Conservation (phyloP, 2,113 vertebrate species). For the Indicator maculatus region DNA sequence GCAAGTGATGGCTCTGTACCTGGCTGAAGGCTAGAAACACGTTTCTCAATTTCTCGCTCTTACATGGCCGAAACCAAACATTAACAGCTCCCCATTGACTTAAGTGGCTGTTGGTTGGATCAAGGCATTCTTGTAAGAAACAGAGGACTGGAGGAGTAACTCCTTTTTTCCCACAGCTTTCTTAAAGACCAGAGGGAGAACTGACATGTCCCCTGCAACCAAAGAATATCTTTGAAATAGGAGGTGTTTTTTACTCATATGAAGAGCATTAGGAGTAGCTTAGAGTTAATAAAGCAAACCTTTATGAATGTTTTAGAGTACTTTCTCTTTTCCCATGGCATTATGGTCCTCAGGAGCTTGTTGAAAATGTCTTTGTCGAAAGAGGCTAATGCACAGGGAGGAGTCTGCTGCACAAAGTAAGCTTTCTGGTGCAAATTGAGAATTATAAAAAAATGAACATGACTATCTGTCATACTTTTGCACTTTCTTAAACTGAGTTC, state of each 20-base stretch:
- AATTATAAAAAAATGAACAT: neutral
- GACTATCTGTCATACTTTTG: neutral
- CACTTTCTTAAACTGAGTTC: neutral
- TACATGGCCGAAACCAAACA: neutral
- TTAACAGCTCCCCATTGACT: neutral
- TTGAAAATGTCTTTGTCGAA: neutral
- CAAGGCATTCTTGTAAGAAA: neutral
- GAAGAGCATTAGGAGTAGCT: neutral
- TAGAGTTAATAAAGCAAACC: neutral
- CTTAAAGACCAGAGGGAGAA: neutral
- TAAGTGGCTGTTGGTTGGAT: neutral
- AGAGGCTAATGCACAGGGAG: neutral
- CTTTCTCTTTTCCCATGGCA: neutral
- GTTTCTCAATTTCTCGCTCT: constrained; percentile 36
- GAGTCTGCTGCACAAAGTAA: neutral
- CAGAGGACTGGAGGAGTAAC: neutral
- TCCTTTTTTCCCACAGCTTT: neutral
- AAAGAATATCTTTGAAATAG: neutral
- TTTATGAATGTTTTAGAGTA: neutral
- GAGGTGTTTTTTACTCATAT: neutral
- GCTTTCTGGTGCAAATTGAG: neutral
- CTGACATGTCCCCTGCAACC: neutral
- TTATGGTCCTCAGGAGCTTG: neutral
- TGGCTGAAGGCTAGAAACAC: constrained; percentile 25
- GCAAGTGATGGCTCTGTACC: neutral